Conservation (phyloP, 2,113 vertebrate genomes). For the Pterocles burchelli region DNA sequence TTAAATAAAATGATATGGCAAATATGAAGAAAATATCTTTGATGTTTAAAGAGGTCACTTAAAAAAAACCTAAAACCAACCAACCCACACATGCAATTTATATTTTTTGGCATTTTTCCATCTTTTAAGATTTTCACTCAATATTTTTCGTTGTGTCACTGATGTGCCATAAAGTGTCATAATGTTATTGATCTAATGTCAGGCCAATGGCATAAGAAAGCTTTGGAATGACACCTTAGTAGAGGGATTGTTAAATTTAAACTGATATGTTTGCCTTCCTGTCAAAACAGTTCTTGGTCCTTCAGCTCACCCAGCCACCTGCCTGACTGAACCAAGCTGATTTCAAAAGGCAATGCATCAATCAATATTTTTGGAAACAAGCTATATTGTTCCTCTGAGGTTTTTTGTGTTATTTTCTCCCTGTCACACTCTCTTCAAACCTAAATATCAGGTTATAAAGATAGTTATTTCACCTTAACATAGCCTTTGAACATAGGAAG, state of each 20-base stretch:
- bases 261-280: constrained; percentile 30
- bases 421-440: neutral
- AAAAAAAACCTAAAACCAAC: neutral
- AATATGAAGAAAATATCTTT: neutral
- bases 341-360: neutral
- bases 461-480: neutral
- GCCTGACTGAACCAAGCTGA: neutral
- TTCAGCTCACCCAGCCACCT: neutral
- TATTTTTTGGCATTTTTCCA: neutral
- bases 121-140: neutral
- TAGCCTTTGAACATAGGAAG: neutral
- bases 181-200: constrained; percentile 26
- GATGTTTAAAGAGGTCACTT: neutral
- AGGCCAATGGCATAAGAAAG: neutral
- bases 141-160: neutral
- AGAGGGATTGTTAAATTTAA: constrained; percentile 50
- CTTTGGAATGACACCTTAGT: constrained; percentile 33
- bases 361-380: constrained; percentile 37
- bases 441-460: neutral
- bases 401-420: neutral
- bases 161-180: constrained; percentile 26
- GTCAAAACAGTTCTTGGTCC: neutral
- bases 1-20: neutral
- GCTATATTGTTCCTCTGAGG: neutral
- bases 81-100: neutral